Evolutionary conservation across 2,797 vertebrate genomes (phyloP).

Genomic region (Mus caroli): DNA sequence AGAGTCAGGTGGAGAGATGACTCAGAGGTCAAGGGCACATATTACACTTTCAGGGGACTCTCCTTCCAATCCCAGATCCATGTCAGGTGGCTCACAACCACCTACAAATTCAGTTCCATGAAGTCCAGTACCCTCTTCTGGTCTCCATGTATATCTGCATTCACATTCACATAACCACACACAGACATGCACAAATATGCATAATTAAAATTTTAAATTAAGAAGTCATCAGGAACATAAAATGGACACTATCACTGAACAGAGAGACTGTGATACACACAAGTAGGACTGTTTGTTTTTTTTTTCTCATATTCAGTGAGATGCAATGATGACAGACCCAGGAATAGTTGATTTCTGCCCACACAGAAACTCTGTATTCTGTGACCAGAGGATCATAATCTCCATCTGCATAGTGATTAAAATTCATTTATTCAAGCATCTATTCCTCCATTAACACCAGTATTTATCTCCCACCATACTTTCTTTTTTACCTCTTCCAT

Average conservation of each 20-base stretch:
- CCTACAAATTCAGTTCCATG: too few relatives aligned
- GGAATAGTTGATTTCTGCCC: not conserved
- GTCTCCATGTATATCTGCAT: not conserved
- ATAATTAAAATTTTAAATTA: not conserved
- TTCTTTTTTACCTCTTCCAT: conserved; percentile 26
- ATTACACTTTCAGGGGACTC: not conserved
- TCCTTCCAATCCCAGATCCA: not conserved
- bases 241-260: not conserved
- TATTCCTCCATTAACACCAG: not conserved
- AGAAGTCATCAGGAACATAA: not conserved
- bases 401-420: not conserved
- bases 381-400: not conserved
- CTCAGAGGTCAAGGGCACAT: not conserved
- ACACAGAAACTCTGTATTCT: not conserved
- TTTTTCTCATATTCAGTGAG: conserved; percentile 23
- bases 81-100: not conserved
- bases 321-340: not conserved
- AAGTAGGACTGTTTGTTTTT: not conserved
- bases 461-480: not conserved
- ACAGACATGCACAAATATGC: not conserved
- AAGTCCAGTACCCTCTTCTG: not conserved
- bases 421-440: not conserved
- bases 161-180: not conserved
- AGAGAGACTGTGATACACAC: not conserved
- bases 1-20: not conserved